Evolutionary conservation across 2,797 vertebrate genomes (phyloP), one percentile per base, ranked within the genome.

Genomic region (Tapirus indicus): DNA sequence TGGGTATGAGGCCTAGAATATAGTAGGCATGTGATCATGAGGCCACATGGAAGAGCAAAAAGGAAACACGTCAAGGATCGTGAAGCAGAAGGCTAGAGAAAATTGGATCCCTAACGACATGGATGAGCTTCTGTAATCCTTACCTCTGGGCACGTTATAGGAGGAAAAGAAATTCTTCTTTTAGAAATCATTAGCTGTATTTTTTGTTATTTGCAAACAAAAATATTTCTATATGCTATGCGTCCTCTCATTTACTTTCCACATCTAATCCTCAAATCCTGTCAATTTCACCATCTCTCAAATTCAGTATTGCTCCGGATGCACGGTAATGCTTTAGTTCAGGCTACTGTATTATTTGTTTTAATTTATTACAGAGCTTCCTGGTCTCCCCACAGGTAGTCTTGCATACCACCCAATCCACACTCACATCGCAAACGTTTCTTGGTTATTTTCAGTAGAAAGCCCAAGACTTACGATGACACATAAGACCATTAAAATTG

Each of bases 141-240:
- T 71, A 66, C 18, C 41, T 83, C 47, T n/a, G 47, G 44, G 25
- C 32, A 85, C 54, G 60, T 41, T 80, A 71, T 25, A 11, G n/a
- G 16, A 38, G 66, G 23, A 75, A 79, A 79, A 91, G 56, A 89
- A 91, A 8, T 21, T 3, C 41, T 80, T 97, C 35, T 78, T 92
- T 95, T 44, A 58, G 44, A 86, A 89, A 79, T 7, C 12, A 8
- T 85, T 92, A 58, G 32, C 54, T 44, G 9, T 54, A 66, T 56
- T 87, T 94, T 93, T 66, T 75, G 47, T 75, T 82, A 74, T 89
- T 93, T 94, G 62, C 41, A 71, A 47, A 47, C 13, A 71, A 91
- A 93, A 88, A 47, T 71, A 87, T 69, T 62, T 47, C 1, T 25
- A 20, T 27, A 41, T 38, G 20, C 4, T 79, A 27, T 25, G 4